These are phyloP conservation scores for Apantesis nais DNA, from an alignment of 2,888 invertebrate species.

Conservation along the genomic window DNA sequence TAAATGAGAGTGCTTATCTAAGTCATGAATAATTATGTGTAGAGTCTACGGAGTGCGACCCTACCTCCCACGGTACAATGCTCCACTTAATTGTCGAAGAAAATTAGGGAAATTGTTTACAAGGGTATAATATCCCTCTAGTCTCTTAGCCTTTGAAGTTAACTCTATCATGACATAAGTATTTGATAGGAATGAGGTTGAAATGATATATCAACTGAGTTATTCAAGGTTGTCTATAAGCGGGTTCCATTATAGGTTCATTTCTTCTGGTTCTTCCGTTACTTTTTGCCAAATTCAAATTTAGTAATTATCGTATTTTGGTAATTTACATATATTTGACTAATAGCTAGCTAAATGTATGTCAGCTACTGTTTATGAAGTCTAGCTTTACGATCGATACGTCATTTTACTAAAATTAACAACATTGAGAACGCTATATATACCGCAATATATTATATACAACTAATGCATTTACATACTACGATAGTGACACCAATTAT, in stretches of 20 bases:
- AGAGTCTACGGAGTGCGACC: not conserved
- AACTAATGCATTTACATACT: not conserved
- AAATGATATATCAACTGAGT: not conserved
- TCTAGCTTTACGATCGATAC: not conserved
- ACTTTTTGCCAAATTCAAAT: not conserved
- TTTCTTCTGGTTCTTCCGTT: not conserved
- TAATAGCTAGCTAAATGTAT: not conserved
- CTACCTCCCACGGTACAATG: conserved; percentile 13
- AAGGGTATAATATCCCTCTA: not conserved
- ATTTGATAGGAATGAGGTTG: not conserved
- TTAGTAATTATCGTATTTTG: not conserved
- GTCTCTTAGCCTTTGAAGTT: not conserved
- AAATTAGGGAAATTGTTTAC: conserved; percentile 24
- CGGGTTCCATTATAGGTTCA: not conserved
- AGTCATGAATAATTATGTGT: conserved; percentile 36
- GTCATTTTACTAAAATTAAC: not conserved
- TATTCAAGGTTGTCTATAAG: too few relatives aligned
- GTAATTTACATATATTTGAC: not conserved
- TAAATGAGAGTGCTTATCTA: conserved; percentile 18
- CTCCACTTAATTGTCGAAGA: conserved; percentile 24
- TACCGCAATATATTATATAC: not conserved
- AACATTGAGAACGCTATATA: not conserved
- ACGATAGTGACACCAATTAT: not conserved
- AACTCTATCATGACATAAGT: not conserved
- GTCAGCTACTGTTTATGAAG: not conserved